A percentile compares a stretch with the other conserved stretches of the same genome.
Evolutionary conservation across 2,888 invertebrate species (phyloP).

Genomic region (Subacronicta megacephala): DNA sequence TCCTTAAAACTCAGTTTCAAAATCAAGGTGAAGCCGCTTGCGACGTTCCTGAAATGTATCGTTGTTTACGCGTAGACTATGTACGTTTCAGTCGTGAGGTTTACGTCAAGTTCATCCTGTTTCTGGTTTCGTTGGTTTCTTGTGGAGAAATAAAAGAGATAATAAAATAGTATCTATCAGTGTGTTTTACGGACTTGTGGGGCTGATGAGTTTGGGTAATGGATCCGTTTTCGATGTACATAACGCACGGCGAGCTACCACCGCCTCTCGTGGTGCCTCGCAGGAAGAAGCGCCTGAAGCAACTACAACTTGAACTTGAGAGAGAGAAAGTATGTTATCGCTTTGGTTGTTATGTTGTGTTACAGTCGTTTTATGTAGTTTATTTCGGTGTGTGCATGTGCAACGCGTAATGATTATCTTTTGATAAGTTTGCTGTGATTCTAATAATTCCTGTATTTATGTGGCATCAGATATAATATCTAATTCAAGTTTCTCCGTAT

Average conservation of each 20-base stretch:
- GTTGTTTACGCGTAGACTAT: slow-evolving; percentile 74
- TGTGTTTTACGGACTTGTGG: slow-evolving; percentile 58
- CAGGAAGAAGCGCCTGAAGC: slow-evolving; percentile 84
- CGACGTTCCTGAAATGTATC: slow-evolving; percentile 83
- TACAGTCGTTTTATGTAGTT: slow-evolving; percentile 58
- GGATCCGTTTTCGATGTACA: slow-evolving; percentile 86
- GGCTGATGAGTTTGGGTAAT: slow-evolving; percentile 60
- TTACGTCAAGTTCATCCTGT: slow-evolving; percentile 75
- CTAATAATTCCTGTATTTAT: slow-evolving; percentile 4
- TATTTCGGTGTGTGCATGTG: slow-evolving; percentile 57
- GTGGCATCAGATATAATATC: too few relatives aligned
- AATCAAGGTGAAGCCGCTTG: slow-evolving; percentile 87
- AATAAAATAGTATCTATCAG: slow-evolving; percentile 60
- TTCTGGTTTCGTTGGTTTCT: slow-evolving; percentile 61
- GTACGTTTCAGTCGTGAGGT: slow-evolving; percentile 66
- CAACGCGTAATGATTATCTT: slow-evolving; percentile 36
- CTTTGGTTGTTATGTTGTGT: slow-evolving; percentile 50
- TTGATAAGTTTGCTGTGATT: slow-evolving; percentile 29
- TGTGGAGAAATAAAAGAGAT: slow-evolving; percentile 65
- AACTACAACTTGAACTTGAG: slow-evolving; percentile 78
- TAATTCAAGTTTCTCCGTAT: too few relatives aligned
- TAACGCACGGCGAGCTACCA: slow-evolving; percentile 79
- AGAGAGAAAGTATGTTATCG: slow-evolving; percentile 66
- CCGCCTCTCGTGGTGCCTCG: slow-evolving; percentile 83
- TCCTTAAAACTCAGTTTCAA: slow-evolving; percentile 84